A percentile compares a stretch with the other conserved stretches of the same genome.
These are phyloP conservation scores for Erythrolamprus reginae DNA, from an alignment of 2,113 vertebrate genomes.

Conservation along the genomic window DNA sequence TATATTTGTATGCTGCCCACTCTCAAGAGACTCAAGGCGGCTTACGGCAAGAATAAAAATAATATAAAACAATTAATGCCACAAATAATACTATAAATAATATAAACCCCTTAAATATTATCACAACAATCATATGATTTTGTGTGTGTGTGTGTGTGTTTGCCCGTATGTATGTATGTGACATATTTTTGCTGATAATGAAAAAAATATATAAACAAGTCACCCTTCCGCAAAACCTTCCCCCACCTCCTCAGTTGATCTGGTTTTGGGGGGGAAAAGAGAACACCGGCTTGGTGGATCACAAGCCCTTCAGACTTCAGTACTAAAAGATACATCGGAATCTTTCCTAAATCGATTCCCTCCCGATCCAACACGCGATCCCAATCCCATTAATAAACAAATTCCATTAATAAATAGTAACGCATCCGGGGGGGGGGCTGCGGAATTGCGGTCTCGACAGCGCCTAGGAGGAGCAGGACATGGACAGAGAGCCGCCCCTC, in stretches of 20 bases:
- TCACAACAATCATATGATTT: too few relatives aligned
- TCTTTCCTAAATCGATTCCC: neutral
- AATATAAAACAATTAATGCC: too few relatives aligned
- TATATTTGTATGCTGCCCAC: too few relatives aligned
- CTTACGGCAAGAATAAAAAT: too few relatives aligned
- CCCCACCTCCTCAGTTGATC: neutral
- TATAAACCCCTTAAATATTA: too few relatives aligned
- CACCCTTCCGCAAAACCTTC: neutral
- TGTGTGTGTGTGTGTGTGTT: too few relatives aligned
- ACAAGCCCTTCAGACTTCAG: neutral
- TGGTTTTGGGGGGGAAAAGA: neutral
- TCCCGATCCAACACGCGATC: neutral
- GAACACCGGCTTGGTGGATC: neutral
- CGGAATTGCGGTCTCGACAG: neutral
- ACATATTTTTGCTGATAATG: too few relatives aligned
- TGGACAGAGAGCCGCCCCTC: neutral
- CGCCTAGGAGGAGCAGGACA: neutral
- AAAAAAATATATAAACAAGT: neutral
- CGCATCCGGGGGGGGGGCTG: neutral
- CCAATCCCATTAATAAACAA: too few relatives aligned
- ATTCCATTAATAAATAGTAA: too few relatives aligned
- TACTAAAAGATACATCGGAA: neutral
- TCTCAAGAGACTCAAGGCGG: too few relatives aligned
- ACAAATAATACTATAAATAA: too few relatives aligned
- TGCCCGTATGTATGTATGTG: too few relatives aligned